Evolutionary conservation across 2,113 vertebrate genomes (phyloP).

Genomic region (Pterocles burchelli): DNA sequence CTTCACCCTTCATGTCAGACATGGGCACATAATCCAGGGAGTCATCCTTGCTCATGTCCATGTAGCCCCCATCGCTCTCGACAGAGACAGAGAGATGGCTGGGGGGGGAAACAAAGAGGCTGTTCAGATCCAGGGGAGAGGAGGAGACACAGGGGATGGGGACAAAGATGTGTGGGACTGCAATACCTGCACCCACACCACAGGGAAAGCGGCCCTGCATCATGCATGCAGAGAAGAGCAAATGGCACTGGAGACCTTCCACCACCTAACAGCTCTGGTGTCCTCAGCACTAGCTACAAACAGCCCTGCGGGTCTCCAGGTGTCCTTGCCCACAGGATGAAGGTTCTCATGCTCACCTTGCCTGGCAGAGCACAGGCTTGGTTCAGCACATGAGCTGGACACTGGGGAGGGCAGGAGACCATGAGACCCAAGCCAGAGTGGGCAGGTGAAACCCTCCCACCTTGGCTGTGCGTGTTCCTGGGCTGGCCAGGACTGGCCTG

Average conservation of each 20-base stretch:
- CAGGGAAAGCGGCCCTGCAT: not conserved
- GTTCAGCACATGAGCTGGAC: not conserved
- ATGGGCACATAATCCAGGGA: conserved; percentile 91
- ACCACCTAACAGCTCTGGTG: not conserved
- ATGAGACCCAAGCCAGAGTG: not conserved
- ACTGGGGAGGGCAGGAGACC: not conserved
- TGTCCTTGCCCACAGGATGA: not conserved
- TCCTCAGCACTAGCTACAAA: not conserved
- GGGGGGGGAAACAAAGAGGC: not conserved
- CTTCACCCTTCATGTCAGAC: conserved; percentile 88
- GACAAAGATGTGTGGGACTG: not conserved
- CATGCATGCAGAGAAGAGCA: not conserved
- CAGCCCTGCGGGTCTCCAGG: not conserved
- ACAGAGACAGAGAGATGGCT: conserved; percentile 88
- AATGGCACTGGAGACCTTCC: not conserved
- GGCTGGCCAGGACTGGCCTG: not conserved
- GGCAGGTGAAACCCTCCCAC: not conserved
- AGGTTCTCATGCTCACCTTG: not conserved
- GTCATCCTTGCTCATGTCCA: conserved; percentile 98
- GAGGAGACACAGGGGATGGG: not conserved
- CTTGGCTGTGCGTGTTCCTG: not conserved
- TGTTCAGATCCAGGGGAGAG: not conserved
- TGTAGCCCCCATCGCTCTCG: conserved; percentile 94
- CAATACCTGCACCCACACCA: not conserved
- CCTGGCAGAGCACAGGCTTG: not conserved